A percentile compares a stretch with the other conserved stretches of the same genome.
Evolutionary conservation across 2,113 vertebrate genomes (phyloP).

Genomic region (Rhynchopsitta pachyrhyncha): DNA sequence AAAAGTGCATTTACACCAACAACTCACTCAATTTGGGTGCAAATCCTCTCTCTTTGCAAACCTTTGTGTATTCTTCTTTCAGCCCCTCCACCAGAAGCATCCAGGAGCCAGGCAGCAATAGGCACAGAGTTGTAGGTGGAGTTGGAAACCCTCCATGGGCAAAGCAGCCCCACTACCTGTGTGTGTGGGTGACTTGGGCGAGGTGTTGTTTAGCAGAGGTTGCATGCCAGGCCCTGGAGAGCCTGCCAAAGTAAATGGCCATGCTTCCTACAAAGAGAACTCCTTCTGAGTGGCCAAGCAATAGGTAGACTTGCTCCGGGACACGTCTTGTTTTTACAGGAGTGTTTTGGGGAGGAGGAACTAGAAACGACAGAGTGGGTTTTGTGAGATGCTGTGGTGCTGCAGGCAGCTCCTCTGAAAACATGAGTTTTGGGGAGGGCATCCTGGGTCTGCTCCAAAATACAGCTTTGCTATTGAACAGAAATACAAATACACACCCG

Average conservation of each 20-base stretch:
- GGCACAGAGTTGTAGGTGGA: neutral
- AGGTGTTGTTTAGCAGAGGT: neutral
- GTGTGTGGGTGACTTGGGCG: neutral
- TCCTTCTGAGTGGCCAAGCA: neutral
- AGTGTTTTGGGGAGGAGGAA: neutral
- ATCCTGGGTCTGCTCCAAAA: neutral
- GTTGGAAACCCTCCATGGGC: neutral
- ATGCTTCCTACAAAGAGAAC: neutral
- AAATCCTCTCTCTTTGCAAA: neutral
- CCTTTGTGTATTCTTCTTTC: neutral
- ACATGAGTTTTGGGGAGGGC: too few relatives aligned
- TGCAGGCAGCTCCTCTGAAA: neutral
- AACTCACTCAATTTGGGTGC: fast-evolving
- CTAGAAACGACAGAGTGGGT: neutral
- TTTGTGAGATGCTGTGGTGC: neutral
- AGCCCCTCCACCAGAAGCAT: neutral
- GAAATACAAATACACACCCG: fast-evolving
- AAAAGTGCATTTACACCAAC: neutral
- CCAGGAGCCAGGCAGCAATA: neutral
- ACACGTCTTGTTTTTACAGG: neutral
- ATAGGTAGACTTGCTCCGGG: neutral
- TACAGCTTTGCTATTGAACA: neutral
- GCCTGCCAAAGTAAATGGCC: slow-evolving; percentile 48
- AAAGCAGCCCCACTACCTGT: neutral
- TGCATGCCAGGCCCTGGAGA: neutral